These are phyloP conservation scores for Erpobdella octoculata DNA, from an alignment of 2,888 invertebrate species.

Conservation along the genomic window DNA sequence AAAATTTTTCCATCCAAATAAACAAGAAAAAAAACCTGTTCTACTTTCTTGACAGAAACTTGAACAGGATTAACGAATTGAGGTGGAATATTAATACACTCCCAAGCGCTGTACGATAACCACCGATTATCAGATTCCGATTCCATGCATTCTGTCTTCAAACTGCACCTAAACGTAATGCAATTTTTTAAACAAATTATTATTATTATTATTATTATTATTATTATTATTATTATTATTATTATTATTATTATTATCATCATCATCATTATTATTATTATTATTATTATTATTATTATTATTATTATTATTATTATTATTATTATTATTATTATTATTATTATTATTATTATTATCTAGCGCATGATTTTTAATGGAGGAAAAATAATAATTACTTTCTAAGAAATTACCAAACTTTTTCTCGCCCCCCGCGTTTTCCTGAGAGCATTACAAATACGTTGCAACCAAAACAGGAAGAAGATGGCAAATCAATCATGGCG, in stretches of 20 bases:
- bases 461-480: too few relatives aligned
- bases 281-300: not conserved
- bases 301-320: not conserved
- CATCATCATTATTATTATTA: not conserved
- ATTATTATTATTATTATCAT: not conserved
- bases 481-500: too few relatives aligned
- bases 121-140: slow-evolving; percentile 23
- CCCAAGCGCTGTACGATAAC: slow-evolving; percentile 28
- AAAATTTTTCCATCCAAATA: not conserved
- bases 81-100: slow-evolving; percentile 29
- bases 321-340: not conserved
- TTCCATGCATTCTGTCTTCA: slow-evolving; percentile 11
- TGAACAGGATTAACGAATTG: slow-evolving; percentile 28
- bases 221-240: not conserved
- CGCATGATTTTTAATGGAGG: too few relatives aligned
- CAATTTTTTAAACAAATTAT: not conserved
- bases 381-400: too few relatives aligned
- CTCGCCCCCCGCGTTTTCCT: too few relatives aligned
- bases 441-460: too few relatives aligned
- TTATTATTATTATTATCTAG: not conserved
- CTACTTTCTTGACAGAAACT: slow-evolving; percentile 8
- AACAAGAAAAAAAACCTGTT: slow-evolving; percentile 12
- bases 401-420: too few relatives aligned
- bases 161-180: slow-evolving; percentile 26
- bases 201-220: not conserved